These are phyloP conservation scores for Macaria liturata DNA, from an alignment of 2,888 invertebrate species.

Conservation along the genomic window DNA sequence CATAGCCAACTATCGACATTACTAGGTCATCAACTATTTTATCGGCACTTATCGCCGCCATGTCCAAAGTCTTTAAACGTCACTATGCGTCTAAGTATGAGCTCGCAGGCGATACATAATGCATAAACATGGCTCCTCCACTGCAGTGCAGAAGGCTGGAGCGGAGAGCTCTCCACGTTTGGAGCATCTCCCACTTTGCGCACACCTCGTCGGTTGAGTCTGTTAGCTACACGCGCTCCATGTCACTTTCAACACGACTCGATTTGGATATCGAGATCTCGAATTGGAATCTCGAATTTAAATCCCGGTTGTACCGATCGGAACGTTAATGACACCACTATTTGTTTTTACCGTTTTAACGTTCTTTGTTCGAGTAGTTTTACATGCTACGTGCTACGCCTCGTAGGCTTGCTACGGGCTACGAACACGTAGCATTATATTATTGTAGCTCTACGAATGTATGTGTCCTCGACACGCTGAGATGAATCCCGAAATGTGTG, in stretches of 20 bases:
- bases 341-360: not conserved
- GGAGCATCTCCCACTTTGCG: constrained; percentile 49
- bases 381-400: constrained; percentile 4
- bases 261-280: constrained; percentile 12
- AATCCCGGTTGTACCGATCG: not conserved
- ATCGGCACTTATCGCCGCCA: too few species aligned
- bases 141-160: constrained; percentile 45
- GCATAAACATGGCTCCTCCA: constrained; percentile 58
- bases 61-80: constrained; percentile 45
- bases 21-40: too few species aligned
- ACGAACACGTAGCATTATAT: constrained; percentile 1
- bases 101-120: constrained; percentile 50
- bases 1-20: too few species aligned
- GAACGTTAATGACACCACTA: constrained; percentile 9
- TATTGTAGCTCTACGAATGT: not conserved
- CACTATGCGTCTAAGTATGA: constrained; percentile 43
- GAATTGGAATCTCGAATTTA: constrained; percentile 1
- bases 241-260: constrained; percentile 28
- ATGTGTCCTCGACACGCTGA: too few species aligned
- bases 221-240: constrained; percentile 37
- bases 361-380: not conserved
- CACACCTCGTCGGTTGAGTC: constrained; percentile 40
- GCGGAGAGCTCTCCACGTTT: constrained; percentile 54
- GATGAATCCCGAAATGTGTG: too few species aligned
- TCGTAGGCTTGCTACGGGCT: constrained; percentile 9